Evolutionary conservation across 1,140 invertebrate genomes (phyloP), one percentile per base, ranked within the genome.

Genomic region (Charaxes varanes): DNA sequence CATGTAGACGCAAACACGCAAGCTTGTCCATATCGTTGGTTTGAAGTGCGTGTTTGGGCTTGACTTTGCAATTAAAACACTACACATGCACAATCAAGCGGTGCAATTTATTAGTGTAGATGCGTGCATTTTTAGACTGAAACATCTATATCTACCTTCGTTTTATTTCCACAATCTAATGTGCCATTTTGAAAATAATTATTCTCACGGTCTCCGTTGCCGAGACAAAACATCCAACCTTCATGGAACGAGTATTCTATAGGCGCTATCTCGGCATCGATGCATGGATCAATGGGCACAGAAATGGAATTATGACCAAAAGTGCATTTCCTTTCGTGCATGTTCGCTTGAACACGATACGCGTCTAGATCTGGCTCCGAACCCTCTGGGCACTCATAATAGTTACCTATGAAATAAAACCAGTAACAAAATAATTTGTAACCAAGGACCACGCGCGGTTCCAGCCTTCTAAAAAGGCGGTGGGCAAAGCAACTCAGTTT

Each of bases 181-280:
- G 77, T 83, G 4, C 79, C 79, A 37, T 83, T 83, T 41, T 71
- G 62, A 21, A 79, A 83, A 31, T 83, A 80, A 36, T 78, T 83
- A 34, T 72, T 79, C 33, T 83, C 79, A 34, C 79, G 62, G 12
- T 83, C 79, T 1, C 76, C 79, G 43, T 66, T 77, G 0, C 79
- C 79, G 6, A 83, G 60, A 28, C 79, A 83, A 41, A 83, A 83
- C 79, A 81, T 79, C 79, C 79, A 83, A 3, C 77, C 77, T 62
- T 83, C 79, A 21, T 73, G 56, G 28, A 72, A 83, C 0, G 79
- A 83, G 24, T 81, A 83, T 31, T 83, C 79, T 35, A 79, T 80
- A 0, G 78, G 76, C 0, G 78, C 73, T 3, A 71, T 59, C 50
- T 82, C 78, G 8, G 69, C 73, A 52, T 82, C 78, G 16, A 82